Percentiles rank a stretch among this genome's conserved stretches.
phyloP scores from a whole-genome alignment of 2,797 vertebrate species.

The Limnodromus scolopaceus region DNA sequence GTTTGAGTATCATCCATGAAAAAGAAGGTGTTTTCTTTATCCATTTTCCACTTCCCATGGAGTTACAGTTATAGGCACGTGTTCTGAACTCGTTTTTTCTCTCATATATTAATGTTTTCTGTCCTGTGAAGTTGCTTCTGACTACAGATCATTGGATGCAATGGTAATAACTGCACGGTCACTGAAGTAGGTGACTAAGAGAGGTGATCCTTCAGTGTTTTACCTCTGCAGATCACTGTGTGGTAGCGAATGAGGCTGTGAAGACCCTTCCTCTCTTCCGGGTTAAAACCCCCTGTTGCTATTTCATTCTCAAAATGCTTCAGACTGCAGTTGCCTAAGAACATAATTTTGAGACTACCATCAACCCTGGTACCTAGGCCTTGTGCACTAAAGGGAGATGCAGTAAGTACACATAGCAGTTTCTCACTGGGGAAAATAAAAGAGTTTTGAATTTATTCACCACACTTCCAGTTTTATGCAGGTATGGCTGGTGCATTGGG shows the following conservation, averaged over 20 bases:
- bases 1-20: background rate
- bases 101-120: background rate
- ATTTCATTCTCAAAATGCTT: background rate
- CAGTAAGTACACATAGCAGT: background rate
- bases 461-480: background rate
- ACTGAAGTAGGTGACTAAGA: background rate
- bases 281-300: background rate
- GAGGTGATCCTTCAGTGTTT: background rate
- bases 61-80: background rate
- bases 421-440: fast-evolving
- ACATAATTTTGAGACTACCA: background rate
- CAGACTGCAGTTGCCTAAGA: background rate
- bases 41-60: background rate
- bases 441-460: background rate
- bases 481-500: background rate
- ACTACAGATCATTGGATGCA: background rate
- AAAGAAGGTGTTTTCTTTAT: background rate
- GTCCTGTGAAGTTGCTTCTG: background rate
- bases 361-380: background rate
- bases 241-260: background rate
- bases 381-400: background rate
- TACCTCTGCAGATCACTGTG: background rate
- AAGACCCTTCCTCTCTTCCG: background rate
- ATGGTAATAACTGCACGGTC: background rate
- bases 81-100: background rate